Percentiles rank a stretch among this genome's conserved stretches.
Evolutionary conservation across 2,888 invertebrate genomes (phyloP).

Genomic region (Cabera pusaria): DNA sequence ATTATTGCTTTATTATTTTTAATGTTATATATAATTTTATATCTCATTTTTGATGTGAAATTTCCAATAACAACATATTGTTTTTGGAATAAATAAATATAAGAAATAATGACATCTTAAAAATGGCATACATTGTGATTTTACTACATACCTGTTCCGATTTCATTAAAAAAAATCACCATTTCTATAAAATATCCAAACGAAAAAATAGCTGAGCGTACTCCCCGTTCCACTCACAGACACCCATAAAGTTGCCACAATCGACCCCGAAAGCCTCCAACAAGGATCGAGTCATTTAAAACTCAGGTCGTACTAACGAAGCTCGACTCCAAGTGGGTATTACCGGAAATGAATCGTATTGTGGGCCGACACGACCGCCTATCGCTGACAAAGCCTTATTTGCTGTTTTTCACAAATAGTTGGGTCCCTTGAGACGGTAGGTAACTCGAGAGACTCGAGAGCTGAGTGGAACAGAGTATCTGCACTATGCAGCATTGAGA

Average conservation of each 20-base stretch:
- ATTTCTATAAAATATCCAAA: too few species aligned
- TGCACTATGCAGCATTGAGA: neutral
- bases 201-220: too few species aligned
- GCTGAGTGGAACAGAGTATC: conserved; percentile 5
- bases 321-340: conserved; percentile 52
- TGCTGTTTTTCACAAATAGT: conserved; percentile 67
- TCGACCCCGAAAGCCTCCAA: conserved; percentile 12
- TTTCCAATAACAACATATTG: too few species aligned
- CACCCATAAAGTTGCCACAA: conserved; percentile 1
- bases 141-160: too few species aligned
- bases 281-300: conserved; percentile 33
- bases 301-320: conserved; percentile 44
- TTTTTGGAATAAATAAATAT: too few species aligned
- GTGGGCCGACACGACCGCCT: conserved; percentile 58
- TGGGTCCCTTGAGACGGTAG: conserved; percentile 42
- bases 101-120: too few species aligned
- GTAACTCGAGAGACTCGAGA: conserved; percentile 21
- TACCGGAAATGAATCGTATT: conserved; percentile 67
- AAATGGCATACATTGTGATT: too few species aligned
- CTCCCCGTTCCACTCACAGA: too few species aligned
- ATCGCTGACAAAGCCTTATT: conserved; percentile 68
- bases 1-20: too few species aligned
- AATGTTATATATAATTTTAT: too few species aligned
- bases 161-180: too few species aligned
- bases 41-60: too few species aligned